Evolutionary conservation across 1,140 invertebrate genomes (phyloP), one percentile per base, ranked within the genome.

Genomic region (Penaeus japonicus): DNA sequence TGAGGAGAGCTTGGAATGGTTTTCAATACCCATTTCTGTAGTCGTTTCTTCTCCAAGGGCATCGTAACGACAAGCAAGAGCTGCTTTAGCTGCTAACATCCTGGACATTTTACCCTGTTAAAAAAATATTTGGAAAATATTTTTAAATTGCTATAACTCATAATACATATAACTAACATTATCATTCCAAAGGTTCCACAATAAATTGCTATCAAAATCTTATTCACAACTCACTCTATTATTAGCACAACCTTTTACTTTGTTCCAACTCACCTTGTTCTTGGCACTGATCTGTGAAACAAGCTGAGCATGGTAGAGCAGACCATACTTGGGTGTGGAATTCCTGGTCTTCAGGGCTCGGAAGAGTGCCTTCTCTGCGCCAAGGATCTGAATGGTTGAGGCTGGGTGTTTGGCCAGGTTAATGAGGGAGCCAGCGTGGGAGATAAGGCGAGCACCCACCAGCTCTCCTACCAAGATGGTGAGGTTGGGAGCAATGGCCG

Each of bases 381-480:
- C 99, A 47, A 99, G 94, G 92, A 99, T 99, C 93, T 99, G 99
- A 85, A 99, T 96, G 55, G 99, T 99, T 0, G 98, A 99, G 0
- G 99, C 98, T 4, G 99, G 99, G 93, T 97, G 99, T 92, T 99
- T 99, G 10, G 99, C 99, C 57, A 99, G 93, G 94, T 98, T 99
- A 35, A 98, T 99, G 39, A 99, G 94, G 59, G 98, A 99, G 57
- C 96, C 99, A 77, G 99, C 98, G 93, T 99, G 98, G 2, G 98
- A 96, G 90, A 99, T 99, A 7, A 99, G 94, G 75, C 99, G 94
- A 53, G 99, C 99, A n/a, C 98, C 99, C 59, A 99, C 98, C 92
- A 99, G 0, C 97, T 97, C 93, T 99, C 99, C 30, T 17, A 99
- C 96, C 4, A 99, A 93, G 27, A 98, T 95, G 0, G 98, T 98